Base-by-base conservation (phyloP, 2,888 invertebrate genomes). In the Helicoverpa assulta region DNA sequence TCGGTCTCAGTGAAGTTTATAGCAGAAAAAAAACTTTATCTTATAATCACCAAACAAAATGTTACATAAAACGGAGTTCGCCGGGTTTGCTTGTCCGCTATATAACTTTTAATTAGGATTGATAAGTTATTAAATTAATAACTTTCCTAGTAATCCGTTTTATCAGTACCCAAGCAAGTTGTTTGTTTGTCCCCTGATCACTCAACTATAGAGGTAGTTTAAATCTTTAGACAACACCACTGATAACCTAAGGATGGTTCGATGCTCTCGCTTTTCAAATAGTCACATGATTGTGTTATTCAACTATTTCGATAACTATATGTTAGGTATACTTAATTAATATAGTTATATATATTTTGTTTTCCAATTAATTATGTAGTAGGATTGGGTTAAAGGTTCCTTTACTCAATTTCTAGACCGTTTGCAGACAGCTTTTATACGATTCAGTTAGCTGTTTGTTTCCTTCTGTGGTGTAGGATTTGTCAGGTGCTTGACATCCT, bases 171-270 rank as follows among this genome's bases (percentile, higher is more conserved):
- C 18, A 19, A 14, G 14, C 14, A 21, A 43, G 14, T 47, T 70
- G n/a, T 60, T 47, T 70, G n/a, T 60, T 70, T 56, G 33, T 64
- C 43, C 19, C 52, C 52, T 16, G 51, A 52, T 62, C 63, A 40
- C 53, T 54, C 47, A 19, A 26, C 16, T n/a, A 10, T 33, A n/a
- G n/a, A n/a, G n/a, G n/a, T n/a, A 10, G 14, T 40, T 40, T 40
- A 14, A 40, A 7, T 47, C 47, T 43, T 43, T n/a, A n/a, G 16
- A 40, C 10, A 47, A 47, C 43, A 18, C 18, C 14, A 47, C 19
- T 47, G 67, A 72, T 72, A 67, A 73, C 74, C 74, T 56, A 43
- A 33, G 43, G 26, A 47, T 73, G 59, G 59, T 26, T 26, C 26
- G 26, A 26, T 56, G 51, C 21, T 40, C 47, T 12, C 67, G 51